phyloP scores from a whole-genome alignment of 2,113 vertebrate genomes.

The Meriones unguiculatus region DNA sequence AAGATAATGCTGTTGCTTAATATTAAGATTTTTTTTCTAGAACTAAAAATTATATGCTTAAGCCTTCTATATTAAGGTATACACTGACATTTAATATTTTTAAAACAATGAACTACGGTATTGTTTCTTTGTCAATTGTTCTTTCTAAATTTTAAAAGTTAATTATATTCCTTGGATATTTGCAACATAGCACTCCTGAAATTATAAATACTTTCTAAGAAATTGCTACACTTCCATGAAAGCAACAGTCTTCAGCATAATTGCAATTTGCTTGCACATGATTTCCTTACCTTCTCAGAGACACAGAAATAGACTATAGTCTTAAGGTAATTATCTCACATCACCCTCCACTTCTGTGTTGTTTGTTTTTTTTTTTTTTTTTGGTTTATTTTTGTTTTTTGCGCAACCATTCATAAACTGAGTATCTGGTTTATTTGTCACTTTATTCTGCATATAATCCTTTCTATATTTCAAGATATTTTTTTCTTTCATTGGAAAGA shows the following conservation, averaged over 20 bases:
- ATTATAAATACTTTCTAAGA: not conserved
- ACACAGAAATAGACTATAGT: not conserved
- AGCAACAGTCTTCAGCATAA: not conserved
- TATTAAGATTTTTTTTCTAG: not conserved
- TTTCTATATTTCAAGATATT: not conserved
- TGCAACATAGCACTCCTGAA: not conserved
- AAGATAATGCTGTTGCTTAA: not conserved
- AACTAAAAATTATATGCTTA: not conserved
- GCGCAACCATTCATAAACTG: not conserved
- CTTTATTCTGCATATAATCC: slow-evolving; percentile 37
- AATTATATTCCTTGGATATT: not conserved
- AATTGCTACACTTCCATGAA: not conserved
- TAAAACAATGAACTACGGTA: not conserved
- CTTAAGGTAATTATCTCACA: not conserved
- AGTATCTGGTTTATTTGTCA: not conserved
- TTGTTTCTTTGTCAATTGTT: not conserved
- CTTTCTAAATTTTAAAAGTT: not conserved
- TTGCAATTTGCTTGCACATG: not conserved
- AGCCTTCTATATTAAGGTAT: not conserved
- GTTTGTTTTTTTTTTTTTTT: too few relatives aligned
- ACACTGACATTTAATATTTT: not conserved
- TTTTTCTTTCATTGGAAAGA: not conserved
- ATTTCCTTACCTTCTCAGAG: slow-evolving; percentile 6
- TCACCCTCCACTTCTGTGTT: not conserved
- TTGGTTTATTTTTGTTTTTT: not conserved